phyloP scores from a whole-genome alignment of 1,140 invertebrate genomes.

The Macrocentrus cingulum region DNA sequence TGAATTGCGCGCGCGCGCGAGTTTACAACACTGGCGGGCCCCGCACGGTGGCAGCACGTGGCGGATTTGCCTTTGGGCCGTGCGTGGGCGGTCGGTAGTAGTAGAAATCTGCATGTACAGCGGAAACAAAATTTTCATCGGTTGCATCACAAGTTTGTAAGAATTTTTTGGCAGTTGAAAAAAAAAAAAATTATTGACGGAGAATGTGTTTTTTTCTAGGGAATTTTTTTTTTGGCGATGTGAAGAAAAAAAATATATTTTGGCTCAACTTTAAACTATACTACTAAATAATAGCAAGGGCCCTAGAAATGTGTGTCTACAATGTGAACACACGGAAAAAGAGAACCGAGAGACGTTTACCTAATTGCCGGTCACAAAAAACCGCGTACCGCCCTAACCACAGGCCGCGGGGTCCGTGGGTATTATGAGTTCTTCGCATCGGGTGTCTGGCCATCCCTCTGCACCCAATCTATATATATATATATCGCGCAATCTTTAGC shows the following conservation, averaged over 20 bases:
- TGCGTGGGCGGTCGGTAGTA: conserved; percentile 16
- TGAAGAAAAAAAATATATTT: conserved; percentile 17
- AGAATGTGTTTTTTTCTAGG: conserved; percentile 9
- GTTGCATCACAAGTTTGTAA: too few species aligned
- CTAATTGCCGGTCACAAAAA: conserved; percentile 58
- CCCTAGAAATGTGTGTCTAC: conserved; percentile 44
- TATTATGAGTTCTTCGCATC: conserved; percentile 31
- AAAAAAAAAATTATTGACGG: conserved; percentile 23
- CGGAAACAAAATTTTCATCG: background rate
- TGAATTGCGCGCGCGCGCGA: background rate
- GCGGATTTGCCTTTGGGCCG: conserved; percentile 30
- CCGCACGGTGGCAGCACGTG: conserved; percentile 48
- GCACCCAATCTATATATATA: background rate
- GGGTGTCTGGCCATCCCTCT: conserved; percentile 15
- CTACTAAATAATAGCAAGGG: conserved; percentile 59
- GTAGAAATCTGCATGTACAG: background rate
- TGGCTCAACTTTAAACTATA: conserved; percentile 42
- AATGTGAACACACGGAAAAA: conserved; percentile 39
- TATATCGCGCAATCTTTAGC: background rate
- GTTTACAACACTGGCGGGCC: background rate
- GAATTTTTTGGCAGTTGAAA: conserved; percentile 50
- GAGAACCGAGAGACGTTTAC: conserved; percentile 49
- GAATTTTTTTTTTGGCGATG: conserved; percentile 1
- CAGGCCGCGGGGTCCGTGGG: conserved; percentile 48
- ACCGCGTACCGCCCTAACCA: conserved; percentile 57